These are phyloP conservation scores for Platichthys stellatus DNA, from an alignment of 2,113 vertebrate genomes.

Conservation along the genomic window DNA sequence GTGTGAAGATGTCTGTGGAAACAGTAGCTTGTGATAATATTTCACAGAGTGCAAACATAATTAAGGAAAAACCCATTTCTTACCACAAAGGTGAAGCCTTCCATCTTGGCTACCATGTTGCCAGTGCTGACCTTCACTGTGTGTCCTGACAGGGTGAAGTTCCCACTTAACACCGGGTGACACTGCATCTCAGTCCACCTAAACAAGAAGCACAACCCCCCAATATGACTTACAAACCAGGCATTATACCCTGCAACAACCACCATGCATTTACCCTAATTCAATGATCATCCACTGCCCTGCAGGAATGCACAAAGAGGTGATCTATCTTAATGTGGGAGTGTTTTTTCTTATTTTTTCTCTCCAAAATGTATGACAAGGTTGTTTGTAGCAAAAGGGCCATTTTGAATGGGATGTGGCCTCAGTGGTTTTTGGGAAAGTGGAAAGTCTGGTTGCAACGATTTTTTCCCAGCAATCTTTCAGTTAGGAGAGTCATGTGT, in stretches of 20 bases:
- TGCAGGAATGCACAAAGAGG: slow-evolving; percentile 58
- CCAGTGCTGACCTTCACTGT: slow-evolving; percentile 87
- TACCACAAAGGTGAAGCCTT: slow-evolving; percentile 92
- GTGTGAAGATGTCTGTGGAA: too few relatives aligned
- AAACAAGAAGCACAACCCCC: slow-evolving; percentile 56
- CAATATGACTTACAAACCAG: slow-evolving; percentile 35
- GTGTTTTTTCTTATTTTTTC: slow-evolving; percentile 2
- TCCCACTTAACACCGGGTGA: slow-evolving; percentile 80
- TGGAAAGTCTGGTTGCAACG: slow-evolving; percentile 55
- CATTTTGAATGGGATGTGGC: slow-evolving; percentile 51
- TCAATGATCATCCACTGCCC: slow-evolving; percentile 64
- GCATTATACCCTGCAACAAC: slow-evolving; percentile 50
- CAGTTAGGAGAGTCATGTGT: slow-evolving; percentile 74
- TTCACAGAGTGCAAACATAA: neutral
- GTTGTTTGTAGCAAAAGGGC: slow-evolving; percentile 53
- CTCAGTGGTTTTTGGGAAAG: slow-evolving; percentile 31
- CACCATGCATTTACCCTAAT: slow-evolving; percentile 70
- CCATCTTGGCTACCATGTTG: slow-evolving; percentile 78
- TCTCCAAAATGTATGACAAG: slow-evolving; percentile 35
- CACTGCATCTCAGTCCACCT: slow-evolving; percentile 89
- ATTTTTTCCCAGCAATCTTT: slow-evolving; percentile 73
- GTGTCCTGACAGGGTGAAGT: slow-evolving; percentile 81
- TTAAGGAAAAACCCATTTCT: slow-evolving; percentile 50
- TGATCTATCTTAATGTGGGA: slow-evolving; percentile 60
- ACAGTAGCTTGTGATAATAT: too few relatives aligned